Conservation (phyloP, 2,113 vertebrate species). For the Crocuta crocuta region DNA sequence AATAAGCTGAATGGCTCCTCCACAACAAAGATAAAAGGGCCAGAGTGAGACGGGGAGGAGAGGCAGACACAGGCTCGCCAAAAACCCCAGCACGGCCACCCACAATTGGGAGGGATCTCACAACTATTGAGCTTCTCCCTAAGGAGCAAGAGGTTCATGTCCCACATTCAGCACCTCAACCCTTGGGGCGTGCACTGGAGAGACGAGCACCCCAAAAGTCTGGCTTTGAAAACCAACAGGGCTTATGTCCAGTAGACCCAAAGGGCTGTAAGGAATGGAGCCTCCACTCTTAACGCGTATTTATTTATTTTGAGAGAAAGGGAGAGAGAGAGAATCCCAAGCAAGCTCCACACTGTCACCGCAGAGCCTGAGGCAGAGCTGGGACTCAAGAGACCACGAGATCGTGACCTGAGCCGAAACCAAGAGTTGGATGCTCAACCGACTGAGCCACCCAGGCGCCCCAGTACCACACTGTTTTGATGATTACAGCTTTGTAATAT, state of each 20-base stretch:
- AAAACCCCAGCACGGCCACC: background rate
- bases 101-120: background rate
- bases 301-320: too few species aligned
- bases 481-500: background rate
- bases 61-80: background rate
- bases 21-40: background rate
- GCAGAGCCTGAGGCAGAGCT: too few species aligned
- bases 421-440: too few species aligned
- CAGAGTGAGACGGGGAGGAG: background rate
- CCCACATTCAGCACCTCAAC: background rate
- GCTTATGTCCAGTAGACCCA: background rate
- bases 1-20: background rate
- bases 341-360: too few species aligned
- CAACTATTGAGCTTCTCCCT: background rate
- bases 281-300: too few species aligned
- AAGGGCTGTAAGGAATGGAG: background rate
- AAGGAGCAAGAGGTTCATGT: background rate
- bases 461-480: background rate
- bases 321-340: too few species aligned
- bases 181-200: background rate
- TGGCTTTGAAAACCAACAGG: background rate
- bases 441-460: too few species aligned
- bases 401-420: too few species aligned
- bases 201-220: background rate
- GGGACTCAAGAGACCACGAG: too few species aligned